phyloP scores from a whole-genome alignment of 2,888 invertebrate species.

The Drosophila birchii region DNA sequence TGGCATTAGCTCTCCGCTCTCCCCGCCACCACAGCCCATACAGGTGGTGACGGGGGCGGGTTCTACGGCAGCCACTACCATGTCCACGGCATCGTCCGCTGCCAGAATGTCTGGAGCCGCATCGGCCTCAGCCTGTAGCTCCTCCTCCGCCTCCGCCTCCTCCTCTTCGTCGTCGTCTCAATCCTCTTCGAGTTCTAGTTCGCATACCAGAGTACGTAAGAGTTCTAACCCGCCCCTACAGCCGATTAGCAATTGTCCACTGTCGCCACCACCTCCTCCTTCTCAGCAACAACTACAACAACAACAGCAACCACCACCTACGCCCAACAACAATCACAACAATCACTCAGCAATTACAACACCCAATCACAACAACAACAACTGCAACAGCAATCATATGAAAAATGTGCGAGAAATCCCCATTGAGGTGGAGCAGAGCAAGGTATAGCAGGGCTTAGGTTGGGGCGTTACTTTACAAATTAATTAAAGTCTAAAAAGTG shows the following conservation, averaged over 20 bases:
- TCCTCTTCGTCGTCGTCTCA: constrained; percentile 68
- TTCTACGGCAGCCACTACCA: constrained; percentile 32
- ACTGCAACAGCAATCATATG: constrained; percentile 61
- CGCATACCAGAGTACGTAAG: constrained; percentile 81
- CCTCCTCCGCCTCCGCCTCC: constrained; percentile 47
- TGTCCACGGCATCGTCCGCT: constrained; percentile 61
- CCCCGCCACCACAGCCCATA: constrained; percentile 81
- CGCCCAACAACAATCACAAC: constrained; percentile 44
- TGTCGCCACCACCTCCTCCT: constrained; percentile 56
- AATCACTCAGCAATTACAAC: constrained; percentile 50
- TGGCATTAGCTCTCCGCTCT: constrained; percentile 69
- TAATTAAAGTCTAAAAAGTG: constrained; percentile 1
- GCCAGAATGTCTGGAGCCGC: constrained; percentile 59
- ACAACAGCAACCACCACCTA: constrained; percentile 35
- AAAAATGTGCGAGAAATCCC: constrained; percentile 84
- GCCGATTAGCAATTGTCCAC: constrained; percentile 61
- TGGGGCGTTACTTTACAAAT: neutral
- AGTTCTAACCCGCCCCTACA: constrained; percentile 79
- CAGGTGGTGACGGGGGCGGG: constrained; percentile 64
- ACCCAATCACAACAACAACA: constrained; percentile 62
- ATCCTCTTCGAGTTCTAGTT: constrained; percentile 67
- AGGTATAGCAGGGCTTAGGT: constrained; percentile 74
- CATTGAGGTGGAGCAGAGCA: constrained; percentile 83
- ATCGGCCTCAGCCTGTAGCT: constrained; percentile 42
- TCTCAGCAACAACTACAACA: constrained; percentile 34